Evolutionary conservation across 1,140 invertebrate species (phyloP).

Genomic region (Probaryconus sp.): DNA sequence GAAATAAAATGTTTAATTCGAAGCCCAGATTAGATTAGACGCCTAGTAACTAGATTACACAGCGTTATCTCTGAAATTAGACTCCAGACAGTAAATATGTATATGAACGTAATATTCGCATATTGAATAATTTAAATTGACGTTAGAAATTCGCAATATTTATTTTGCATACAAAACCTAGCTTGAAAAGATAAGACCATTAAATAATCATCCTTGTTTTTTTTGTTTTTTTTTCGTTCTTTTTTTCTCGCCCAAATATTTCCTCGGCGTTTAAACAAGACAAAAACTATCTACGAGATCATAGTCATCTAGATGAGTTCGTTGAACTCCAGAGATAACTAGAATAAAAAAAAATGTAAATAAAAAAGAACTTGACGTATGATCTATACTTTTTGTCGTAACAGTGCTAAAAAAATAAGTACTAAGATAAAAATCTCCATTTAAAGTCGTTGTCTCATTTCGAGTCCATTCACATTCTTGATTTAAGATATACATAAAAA

Average conservation of each 20-base stretch:
- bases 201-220: too few species aligned
- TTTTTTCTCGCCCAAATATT: constrained; percentile 13
- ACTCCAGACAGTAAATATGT: constrained; percentile 71
- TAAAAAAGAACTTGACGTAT: background rate
- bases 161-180: constrained; percentile 11
- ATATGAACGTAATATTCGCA: constrained; percentile 11
- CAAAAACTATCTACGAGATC: constrained; percentile 43
- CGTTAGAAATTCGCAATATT: constrained; percentile 33
- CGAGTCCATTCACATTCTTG: too few species aligned
- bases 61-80: constrained; percentile 77
- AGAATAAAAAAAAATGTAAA: constrained; percentile 23
- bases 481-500: too few species aligned
- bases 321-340: constrained; percentile 34
- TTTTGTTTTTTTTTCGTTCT: background rate
- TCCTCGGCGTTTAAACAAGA: background rate
- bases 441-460: too few species aligned
- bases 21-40: constrained; percentile 77
- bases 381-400: background rate
- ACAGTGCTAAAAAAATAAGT: too few species aligned
- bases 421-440: too few species aligned
- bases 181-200: background rate
- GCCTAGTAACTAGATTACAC: constrained; percentile 79
- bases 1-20: constrained; percentile 65
- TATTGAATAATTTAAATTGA: constrained; percentile 47
- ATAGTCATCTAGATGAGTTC: constrained; percentile 46